Conservation (phyloP, 2,797 vertebrate genomes). For the Glyptemys insculpta region DNA sequence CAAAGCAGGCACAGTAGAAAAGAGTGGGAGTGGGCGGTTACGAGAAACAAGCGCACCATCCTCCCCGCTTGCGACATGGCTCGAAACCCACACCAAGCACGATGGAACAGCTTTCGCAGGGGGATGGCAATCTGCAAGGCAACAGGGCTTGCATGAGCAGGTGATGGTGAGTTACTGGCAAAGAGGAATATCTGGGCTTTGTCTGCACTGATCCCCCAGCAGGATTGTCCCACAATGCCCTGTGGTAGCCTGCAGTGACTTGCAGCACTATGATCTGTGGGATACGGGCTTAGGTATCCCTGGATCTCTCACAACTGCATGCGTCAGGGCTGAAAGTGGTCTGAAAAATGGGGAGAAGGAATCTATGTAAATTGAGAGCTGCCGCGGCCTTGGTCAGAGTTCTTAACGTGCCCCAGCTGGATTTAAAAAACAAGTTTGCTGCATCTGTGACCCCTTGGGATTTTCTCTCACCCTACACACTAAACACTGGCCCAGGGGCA, state of each 20-base stretch:
- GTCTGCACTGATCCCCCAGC: not conserved
- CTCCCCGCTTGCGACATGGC: not conserved
- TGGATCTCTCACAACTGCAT: no score
- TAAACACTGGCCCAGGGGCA: not conserved
- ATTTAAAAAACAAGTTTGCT: not conserved
- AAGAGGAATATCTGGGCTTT: not conserved
- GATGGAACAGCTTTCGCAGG: not conserved
- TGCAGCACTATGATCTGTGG: not conserved
- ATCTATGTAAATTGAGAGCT: not conserved
- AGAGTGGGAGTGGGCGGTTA: not conserved
- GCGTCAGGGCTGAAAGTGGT: not conserved
- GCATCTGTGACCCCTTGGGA: not conserved
- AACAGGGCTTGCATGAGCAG: not conserved
- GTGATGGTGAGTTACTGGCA: not conserved
- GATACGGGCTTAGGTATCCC: no score
- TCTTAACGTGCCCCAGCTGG: not conserved
- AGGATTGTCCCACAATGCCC: not conserved
- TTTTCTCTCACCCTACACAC: not conserved
- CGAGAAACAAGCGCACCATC: not conserved
- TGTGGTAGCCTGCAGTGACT: not conserved
- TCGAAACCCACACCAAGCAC: not conserved
- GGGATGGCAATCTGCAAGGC: not conserved
- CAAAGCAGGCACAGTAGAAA: slow-evolving; percentile 70
- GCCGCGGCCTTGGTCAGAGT: not conserved
- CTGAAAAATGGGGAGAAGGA: not conserved